These are phyloP conservation scores for Anabacerthia variegaticeps DNA, from an alignment of 2,797 vertebrate species.

Conservation along the genomic window DNA sequence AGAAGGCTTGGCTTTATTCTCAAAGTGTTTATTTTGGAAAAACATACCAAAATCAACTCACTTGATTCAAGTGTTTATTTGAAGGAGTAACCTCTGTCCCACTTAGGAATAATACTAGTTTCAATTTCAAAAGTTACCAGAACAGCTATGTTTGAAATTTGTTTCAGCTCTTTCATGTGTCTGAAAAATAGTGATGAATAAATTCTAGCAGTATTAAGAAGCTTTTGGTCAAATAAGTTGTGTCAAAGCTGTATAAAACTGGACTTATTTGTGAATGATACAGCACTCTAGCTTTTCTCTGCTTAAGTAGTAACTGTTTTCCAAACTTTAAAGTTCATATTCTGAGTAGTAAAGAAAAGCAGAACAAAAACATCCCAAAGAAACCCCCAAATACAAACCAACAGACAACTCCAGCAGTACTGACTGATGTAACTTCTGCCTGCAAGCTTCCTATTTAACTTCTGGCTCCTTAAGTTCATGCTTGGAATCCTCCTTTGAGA, in stretches of 20 bases:
- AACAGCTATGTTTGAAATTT: not conserved
- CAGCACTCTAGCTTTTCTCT: not conserved
- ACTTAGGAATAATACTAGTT: not conserved
- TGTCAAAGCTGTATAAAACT: not conserved
- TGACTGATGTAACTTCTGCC: not conserved
- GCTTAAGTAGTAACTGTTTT: not conserved
- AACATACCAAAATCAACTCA: not conserved
- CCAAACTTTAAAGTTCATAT: not conserved
- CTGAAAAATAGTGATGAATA: not conserved
- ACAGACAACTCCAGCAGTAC: accelerated
- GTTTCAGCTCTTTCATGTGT: not conserved
- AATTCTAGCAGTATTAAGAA: not conserved
- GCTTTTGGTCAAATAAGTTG: not conserved
- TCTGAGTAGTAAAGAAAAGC: not conserved
- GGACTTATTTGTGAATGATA: not conserved
- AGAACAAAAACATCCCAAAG: not conserved
- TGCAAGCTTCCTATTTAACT: not conserved
- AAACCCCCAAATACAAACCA: not conserved
- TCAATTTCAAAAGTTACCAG: not conserved
- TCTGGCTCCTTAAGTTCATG: not conserved
- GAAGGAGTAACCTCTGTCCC: not conserved
- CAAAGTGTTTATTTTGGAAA: not conserved
- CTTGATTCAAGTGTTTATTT: not conserved
- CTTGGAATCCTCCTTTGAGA: not conserved
- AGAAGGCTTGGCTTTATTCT: not conserved